Evolutionary conservation across 2,113 vertebrate genomes (phyloP).

Genomic region (Passerina amoena): DNA sequence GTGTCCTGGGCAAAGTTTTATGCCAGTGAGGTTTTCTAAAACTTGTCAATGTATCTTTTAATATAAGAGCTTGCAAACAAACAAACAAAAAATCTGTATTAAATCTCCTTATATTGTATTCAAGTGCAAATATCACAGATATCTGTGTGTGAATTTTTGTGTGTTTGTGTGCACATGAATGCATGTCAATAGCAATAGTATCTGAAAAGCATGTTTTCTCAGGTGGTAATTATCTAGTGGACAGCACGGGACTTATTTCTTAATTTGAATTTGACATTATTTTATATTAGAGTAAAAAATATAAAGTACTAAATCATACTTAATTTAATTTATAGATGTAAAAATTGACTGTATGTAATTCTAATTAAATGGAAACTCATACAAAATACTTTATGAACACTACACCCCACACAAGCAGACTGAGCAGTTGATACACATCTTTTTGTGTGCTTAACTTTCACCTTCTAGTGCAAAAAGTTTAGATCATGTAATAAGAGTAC

Average conservation of each 20-base stretch:
- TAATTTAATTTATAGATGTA: background rate
- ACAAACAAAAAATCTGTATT: background rate
- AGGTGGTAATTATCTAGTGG: background rate
- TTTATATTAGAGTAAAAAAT: background rate
- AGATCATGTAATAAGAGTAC: background rate
- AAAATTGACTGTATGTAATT: rapidly evolving
- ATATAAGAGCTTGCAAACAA: background rate
- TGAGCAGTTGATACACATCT: background rate
- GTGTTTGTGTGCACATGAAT: background rate
- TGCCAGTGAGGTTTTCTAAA: background rate
- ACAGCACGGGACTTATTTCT: background rate
- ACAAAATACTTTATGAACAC: background rate
- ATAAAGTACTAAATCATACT: background rate
- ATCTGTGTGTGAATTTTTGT: background rate
- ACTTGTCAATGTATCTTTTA: background rate
- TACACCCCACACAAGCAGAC: background rate
- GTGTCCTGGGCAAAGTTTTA: background rate
- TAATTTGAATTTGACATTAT: background rate
- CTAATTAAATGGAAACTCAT: background rate
- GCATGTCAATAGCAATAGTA: background rate
- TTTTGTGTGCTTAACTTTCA: background rate
- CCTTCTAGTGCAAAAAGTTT: rapidly evolving
- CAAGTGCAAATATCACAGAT: background rate
- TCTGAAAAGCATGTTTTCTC: background rate
- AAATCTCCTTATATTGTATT: background rate